Conservation (phyloP, 2,888 invertebrate genomes). For the Agapetus fuscipes region DNA sequence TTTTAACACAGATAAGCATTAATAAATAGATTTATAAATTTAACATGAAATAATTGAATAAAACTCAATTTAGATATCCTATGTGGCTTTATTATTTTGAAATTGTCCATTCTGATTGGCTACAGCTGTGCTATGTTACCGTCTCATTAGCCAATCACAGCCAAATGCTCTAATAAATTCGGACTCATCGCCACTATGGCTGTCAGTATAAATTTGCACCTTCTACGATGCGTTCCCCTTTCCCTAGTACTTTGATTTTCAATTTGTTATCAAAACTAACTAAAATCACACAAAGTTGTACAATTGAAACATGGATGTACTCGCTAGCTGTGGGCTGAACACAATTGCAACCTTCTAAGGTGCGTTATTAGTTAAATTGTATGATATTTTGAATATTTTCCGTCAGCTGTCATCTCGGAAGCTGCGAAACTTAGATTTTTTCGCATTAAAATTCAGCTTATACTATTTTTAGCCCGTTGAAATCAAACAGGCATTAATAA, state of each 20-base stretch:
- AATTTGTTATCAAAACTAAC: constrained; percentile 14
- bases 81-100: background rate
- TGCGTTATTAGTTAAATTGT: no score
- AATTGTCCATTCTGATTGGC: constrained; percentile 1
- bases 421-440: no score
- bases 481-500: no score
- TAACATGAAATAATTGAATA: no score
- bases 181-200: constrained; percentile 83
- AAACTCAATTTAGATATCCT: no score
- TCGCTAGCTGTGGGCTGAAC: constrained; percentile 36
- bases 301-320: constrained; percentile 45
- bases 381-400: no score
- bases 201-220: constrained; percentile 96
- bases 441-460: no score
- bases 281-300: constrained; percentile 29
- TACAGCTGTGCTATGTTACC: no score
- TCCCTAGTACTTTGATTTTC: constrained; percentile 56
- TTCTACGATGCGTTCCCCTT: constrained; percentile 75
- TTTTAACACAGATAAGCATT: no score
- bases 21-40: no score
- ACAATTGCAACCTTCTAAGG: constrained; percentile 1
- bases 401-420: no score
- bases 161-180: constrained; percentile 67
- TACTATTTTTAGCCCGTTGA: no score
- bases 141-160: constrained; percentile 50